Evolutionary conservation across 2,888 invertebrate genomes (phyloP).

Genomic region (Lasiommata megera): DNA sequence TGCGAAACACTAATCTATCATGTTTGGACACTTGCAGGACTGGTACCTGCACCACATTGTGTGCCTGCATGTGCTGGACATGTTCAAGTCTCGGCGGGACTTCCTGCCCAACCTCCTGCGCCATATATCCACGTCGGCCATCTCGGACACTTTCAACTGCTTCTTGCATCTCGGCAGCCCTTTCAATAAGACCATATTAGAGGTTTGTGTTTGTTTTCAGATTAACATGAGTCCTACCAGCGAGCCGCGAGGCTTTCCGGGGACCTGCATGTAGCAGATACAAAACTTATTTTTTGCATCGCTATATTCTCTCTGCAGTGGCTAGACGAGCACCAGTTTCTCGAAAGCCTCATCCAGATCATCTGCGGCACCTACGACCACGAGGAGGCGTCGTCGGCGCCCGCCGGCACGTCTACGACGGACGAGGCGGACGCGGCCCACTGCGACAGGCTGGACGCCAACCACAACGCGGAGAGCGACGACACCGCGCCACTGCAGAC

Average conservation of each 20-base stretch:
- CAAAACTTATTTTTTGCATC: too few relatives aligned
- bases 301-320: conserved; percentile 88
- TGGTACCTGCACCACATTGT: conserved; percentile 96
- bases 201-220: conserved; percentile 45
- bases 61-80: conserved; percentile 95
- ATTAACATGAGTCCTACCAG: too few relatives aligned
- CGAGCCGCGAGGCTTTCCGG: too few relatives aligned
- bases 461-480: conserved; percentile 34
- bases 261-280: too few relatives aligned
- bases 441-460: conserved; percentile 37
- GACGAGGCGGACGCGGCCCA: conserved; percentile 38
- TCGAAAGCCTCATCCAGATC: conserved; percentile 88
- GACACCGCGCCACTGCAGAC: conserved; percentile 3
- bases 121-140: conserved; percentile 96
- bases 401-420: conserved; percentile 10
- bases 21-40: conserved; percentile 80
- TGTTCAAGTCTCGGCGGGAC: conserved; percentile 92
- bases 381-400: conserved; percentile 40
- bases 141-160: conserved; percentile 95
- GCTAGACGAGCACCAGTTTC: conserved; percentile 93
- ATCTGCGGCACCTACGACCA: conserved; percentile 72
- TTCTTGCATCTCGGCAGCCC: conserved; percentile 86
- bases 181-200: conserved; percentile 67
- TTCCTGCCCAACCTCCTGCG: conserved; percentile 93
- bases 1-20: too few relatives aligned